A percentile compares a stretch with the other conserved stretches of the same genome.
Conservation (phyloP, 2,888 invertebrate species). For the Teleiodes luculella region DNA sequence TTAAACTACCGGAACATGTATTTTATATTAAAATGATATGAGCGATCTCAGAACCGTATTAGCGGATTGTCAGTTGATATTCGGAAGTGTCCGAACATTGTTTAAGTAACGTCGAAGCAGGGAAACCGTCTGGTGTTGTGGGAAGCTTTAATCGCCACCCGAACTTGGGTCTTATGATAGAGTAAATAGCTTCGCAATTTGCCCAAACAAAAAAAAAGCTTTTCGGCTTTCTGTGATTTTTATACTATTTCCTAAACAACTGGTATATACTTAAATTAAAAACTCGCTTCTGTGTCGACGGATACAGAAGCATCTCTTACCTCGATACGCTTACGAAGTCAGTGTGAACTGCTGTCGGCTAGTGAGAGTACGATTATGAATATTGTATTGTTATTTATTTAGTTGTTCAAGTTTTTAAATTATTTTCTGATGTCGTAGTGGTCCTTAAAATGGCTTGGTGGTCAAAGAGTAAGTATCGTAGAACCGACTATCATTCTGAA, state of each 20-base stretch:
- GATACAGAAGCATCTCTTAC: conserved; percentile 3
- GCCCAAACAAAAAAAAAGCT: background rate
- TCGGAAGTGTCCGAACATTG: conserved; percentile 1
- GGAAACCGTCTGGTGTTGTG: conserved; percentile 42
- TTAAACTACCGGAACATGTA: background rate
- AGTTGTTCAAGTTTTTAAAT: conserved; percentile 33
- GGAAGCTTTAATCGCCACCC: conserved; percentile 37
- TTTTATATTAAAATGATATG: background rate
- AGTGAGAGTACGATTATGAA: conserved; percentile 7
- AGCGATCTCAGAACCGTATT: background rate
- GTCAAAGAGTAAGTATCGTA: conserved; percentile 1
- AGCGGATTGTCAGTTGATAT: background rate
- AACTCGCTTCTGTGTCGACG: conserved; percentile 1
- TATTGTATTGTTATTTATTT: conserved; percentile 42
- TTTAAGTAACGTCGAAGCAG: conserved; percentile 39
- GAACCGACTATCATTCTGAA: background rate
- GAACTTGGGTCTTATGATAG: background rate
- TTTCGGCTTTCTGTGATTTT: background rate
- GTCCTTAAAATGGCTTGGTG: background rate
- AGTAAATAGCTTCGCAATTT: background rate
- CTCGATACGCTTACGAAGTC: conserved; percentile 11
- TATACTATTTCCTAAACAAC: background rate
- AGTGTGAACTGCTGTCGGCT: conserved; percentile 1
- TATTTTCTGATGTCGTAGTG: conserved; percentile 23
- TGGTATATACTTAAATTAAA: background rate